These are phyloP conservation scores for Hydrocynus forskahlii DNA, from an alignment of 2,797 vertebrate species.

Conservation along the genomic window DNA sequence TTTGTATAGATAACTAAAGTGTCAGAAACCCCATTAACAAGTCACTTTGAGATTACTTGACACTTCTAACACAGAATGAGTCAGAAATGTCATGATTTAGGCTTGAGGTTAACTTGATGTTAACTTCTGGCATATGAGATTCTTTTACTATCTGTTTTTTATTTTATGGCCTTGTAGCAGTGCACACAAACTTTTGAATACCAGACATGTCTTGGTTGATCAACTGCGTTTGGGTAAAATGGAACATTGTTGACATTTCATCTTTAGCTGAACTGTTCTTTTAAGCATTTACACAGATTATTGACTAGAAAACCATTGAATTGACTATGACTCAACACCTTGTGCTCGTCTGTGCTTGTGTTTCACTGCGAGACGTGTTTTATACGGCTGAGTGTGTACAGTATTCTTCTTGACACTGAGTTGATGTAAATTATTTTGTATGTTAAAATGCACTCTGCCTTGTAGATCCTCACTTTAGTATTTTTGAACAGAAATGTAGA, in stretches of 20 bases:
- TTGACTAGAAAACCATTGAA: not conserved
- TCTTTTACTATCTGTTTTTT: no score
- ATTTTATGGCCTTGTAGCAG: no score
- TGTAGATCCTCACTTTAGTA: not conserved
- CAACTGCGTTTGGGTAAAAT: not conserved
- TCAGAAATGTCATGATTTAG: no score
- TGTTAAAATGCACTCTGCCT: not conserved
- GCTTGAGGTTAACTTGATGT: no score
- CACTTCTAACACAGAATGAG: no score
- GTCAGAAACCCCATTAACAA: no score
- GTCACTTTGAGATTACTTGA: no score
- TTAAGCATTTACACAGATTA: not conserved
- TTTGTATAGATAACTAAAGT: no score
- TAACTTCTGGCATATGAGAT: no score
- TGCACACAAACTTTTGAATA: not conserved
- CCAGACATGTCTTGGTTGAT: not conserved
- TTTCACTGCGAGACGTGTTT: not conserved
- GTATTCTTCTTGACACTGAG: not conserved
- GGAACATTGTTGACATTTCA: not conserved
- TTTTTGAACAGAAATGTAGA: no score
- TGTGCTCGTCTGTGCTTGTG: not conserved
- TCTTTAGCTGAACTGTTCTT: not conserved
- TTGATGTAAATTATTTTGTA: constrained; percentile 10
- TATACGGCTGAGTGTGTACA: constrained; percentile 1
- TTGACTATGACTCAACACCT: not conserved